These are phyloP conservation scores for Chaetodon trifasciatus DNA, from an alignment of 2,797 vertebrate genomes.

Conservation along the genomic window DNA sequence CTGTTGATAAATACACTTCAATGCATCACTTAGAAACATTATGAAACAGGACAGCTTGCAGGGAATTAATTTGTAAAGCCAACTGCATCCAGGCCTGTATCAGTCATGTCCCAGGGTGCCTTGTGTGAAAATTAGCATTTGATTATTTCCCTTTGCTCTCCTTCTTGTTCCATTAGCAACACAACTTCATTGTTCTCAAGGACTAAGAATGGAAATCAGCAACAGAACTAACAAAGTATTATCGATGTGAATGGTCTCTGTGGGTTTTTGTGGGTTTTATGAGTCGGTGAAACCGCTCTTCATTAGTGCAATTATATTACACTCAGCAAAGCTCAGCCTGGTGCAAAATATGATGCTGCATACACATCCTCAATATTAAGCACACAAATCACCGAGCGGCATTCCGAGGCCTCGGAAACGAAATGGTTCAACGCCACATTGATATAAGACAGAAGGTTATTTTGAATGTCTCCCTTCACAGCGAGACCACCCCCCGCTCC, in stretches of 20 bases:
- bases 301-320: conserved; percentile 44
- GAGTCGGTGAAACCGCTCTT: conserved; percentile 30
- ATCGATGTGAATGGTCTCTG: conserved; percentile 48
- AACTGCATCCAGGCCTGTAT: conserved; percentile 40
- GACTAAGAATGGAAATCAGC: conserved; percentile 59
- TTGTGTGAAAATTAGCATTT: conserved; percentile 60
- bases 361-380: conserved; percentile 14
- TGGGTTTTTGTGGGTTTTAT: conserved; percentile 45
- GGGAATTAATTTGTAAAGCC: conserved; percentile 48
- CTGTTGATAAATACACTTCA: conserved; percentile 34
- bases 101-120: conserved; percentile 39
- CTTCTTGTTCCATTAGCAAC: conserved; percentile 48
- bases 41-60: conserved; percentile 34
- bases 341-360: conserved; percentile 27
- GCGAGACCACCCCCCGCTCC: conserved; percentile 32
- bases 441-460: conserved; percentile 51
- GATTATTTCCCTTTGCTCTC: conserved; percentile 63
- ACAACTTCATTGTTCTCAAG: conserved; percentile 41
- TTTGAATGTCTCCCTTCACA: conserved; percentile 58
- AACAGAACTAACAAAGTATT: conserved; percentile 53
- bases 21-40: conserved; percentile 21
- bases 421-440: conserved; percentile 22
- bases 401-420: conserved; percentile 1
- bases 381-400: conserved; percentile 6
- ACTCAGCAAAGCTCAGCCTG: conserved; percentile 18